Base-by-base conservation (phyloP, 2,888 invertebrate species). In the Temnothorax ravouxi region DNA sequence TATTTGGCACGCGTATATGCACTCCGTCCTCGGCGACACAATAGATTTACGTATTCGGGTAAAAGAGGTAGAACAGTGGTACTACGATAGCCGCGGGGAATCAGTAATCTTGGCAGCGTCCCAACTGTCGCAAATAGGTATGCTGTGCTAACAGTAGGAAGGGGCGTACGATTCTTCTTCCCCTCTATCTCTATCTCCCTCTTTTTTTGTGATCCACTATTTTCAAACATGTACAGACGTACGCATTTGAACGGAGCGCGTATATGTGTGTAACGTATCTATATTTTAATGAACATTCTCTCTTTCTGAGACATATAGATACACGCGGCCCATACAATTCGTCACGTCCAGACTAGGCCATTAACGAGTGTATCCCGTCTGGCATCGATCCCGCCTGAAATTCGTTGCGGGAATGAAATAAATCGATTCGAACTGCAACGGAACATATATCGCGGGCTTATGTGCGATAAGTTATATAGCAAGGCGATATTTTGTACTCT, bases 11-110 rank as follows among this genome's bases (percentile, higher is more conserved):
- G 89, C 87, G 87, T 88, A 85, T 92, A 91, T 89, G 88, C 90
- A 81, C 83, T 83, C 69, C 88, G 86, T 88, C 91, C 88, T 91
- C 88, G 89, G 86, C 89, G 90, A 91, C 91, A 94, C 94, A 93
- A 94, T 94, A 93, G 93, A 94, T 94, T 94, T 94, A 94, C 94
- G 93, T 93, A 93, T 94, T 93, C 91, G 88, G 88, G 90, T 91
- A 89, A 93, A 91, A 91, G 93, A 91, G 93, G 91, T 89, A 88
- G 91, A 92, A 92, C 91, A 92, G 89, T 89, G 89, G 91, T 91
- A 91, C 91, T 89, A 92, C 91, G 91, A 92, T 92, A 92, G 93
- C 92, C 92, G 91, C 89, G 91, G 90, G 90, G 88, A 90, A 90
- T 89, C 92, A 91, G 92, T 91, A 94, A 93, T 94, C 93, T 93